A percentile compares a stretch with the other conserved stretches of the same genome.
phyloP scores from a whole-genome alignment of 2,888 invertebrate species.

The Hypercompe scribonia region DNA sequence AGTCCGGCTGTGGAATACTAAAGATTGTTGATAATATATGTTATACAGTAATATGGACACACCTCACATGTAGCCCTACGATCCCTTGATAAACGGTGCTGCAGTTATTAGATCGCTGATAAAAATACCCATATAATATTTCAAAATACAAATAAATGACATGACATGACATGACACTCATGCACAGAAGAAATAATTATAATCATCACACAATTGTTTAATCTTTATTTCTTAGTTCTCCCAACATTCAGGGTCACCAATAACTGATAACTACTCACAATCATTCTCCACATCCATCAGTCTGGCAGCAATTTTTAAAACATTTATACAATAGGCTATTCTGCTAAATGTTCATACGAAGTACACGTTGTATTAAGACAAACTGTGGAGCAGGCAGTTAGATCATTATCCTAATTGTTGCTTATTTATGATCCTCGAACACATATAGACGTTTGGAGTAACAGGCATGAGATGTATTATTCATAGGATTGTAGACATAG shows the following conservation, averaged over 20 bases:
- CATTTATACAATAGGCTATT: neutral
- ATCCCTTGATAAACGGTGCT: no score
- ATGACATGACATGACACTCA: no score
- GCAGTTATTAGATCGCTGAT: no score
- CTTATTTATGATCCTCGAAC: constrained; percentile 52
- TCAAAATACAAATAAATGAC: no score
- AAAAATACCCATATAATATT: no score
- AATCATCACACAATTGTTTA: neutral
- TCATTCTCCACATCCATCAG: neutral
- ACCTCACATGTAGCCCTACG: no score
- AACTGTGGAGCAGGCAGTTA: constrained; percentile 34
- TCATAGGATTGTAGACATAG: constrained; percentile 64
- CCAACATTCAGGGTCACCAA: neutral
- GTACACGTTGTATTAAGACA: constrained; percentile 37
- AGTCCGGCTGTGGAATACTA: no score
- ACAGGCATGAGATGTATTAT: constrained; percentile 65
- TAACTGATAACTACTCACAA: neutral
- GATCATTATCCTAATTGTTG: constrained; percentile 52
- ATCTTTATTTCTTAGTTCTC: neutral
- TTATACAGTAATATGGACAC: no score
- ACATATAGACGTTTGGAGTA: constrained; percentile 57
- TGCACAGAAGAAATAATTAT: neutral
- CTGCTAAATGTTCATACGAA: constrained; percentile 20
- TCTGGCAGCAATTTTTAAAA: neutral
- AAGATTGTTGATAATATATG: no score